Conservation (phyloP, 2,888 invertebrate genomes). For the Koerneria pararmatus region DNA sequence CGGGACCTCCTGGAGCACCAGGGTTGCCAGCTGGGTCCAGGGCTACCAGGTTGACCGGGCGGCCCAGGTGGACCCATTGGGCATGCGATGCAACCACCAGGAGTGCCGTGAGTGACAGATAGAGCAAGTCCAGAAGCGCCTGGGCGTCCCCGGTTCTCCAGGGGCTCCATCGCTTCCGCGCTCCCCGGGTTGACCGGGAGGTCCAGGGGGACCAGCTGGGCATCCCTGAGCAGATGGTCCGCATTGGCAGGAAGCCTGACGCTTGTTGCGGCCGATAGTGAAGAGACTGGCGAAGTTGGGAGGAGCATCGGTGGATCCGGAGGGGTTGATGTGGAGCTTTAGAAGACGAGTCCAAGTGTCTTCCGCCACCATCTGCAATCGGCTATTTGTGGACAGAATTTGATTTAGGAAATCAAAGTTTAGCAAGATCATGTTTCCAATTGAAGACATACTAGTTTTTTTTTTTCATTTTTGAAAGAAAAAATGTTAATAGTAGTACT, state of each 20-base stretch:
- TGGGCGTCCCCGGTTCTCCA: conserved; percentile 37
- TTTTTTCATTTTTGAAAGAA: no score
- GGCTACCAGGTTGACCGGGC: conserved; percentile 37
- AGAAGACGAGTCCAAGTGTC: conserved; percentile 24
- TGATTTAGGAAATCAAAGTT: no score
- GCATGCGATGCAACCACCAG: conserved; percentile 39
- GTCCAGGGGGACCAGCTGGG: conserved; percentile 21
- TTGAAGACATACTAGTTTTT: no score
- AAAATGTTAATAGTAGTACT: no score
- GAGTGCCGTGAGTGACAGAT: conserved; percentile 31
- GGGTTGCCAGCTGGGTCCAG: conserved; percentile 40
- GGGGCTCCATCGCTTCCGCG: conserved; percentile 32
- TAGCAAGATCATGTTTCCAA: no score
- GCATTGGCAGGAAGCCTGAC: conserved; percentile 23
- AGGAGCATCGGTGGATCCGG: conserved; percentile 22
- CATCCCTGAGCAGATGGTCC: conserved; percentile 22
- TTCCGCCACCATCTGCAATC: conserved; percentile 22
- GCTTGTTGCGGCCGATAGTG: conserved; percentile 20
- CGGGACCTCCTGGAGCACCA: conserved; percentile 38
- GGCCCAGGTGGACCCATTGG: conserved; percentile 35
- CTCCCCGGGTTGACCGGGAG: conserved; percentile 19
- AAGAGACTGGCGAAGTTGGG: conserved; percentile 22
- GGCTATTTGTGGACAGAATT: neutral
- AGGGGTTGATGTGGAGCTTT: conserved; percentile 20
- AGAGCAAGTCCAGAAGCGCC: conserved; percentile 37